Evolutionary conservation across 2,113 vertebrate species (phyloP), one percentile per base, ranked within the genome.

Genomic region (Axis porcinus): DNA sequence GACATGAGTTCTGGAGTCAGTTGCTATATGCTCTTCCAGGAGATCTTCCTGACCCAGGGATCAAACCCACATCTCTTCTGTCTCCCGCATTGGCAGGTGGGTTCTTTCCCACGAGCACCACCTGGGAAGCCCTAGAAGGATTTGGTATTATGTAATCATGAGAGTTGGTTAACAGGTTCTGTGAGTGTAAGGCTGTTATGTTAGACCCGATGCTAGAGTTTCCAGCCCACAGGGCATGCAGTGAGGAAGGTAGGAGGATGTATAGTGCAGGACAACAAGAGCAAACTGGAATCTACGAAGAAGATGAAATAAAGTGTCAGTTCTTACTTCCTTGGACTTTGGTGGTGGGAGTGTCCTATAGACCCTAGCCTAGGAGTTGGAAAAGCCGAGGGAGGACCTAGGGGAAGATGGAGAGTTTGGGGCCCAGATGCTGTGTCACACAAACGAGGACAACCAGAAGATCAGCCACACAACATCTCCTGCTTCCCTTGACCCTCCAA

Each of bases 341-440:
- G 27, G 17, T 64, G 81, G 23, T 25, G 27, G 40, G 33, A 1
- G 1, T 84, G 4, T 60, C 62, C 7, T 50, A 3, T 30, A 86
- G 62, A 54, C 78, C 64, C 40, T 60, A 36, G 10, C 28, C 19
- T 13, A 54, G 62, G 76, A 93, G 47, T 7, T 55, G 21, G 62
- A 50, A 89, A 60, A 40, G 19, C 25, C 21, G 40, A 57, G 17
- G 76, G 58, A 8, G 47, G 1, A 28, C 33, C 30, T 23, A 54
- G 36, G 78, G 27, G 0, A 40, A 30, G 17, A 4, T 6, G 25
- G 23, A 40, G 13, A 0, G 11, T 28, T 25, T 10, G 16, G 40
- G n/a, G 7, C n/a, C 7, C 74, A 19, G 12, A 3, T 14, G 43
- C 30, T 57, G 28, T 50, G 17, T 86, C 81, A 60, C 8, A 45